A percentile compares a stretch with the other conserved stretches of the same genome.
Conservation (phyloP, 37 sponge, comb jelly and placozoan genomes). For the Bolinopsis microptera region DNA sequence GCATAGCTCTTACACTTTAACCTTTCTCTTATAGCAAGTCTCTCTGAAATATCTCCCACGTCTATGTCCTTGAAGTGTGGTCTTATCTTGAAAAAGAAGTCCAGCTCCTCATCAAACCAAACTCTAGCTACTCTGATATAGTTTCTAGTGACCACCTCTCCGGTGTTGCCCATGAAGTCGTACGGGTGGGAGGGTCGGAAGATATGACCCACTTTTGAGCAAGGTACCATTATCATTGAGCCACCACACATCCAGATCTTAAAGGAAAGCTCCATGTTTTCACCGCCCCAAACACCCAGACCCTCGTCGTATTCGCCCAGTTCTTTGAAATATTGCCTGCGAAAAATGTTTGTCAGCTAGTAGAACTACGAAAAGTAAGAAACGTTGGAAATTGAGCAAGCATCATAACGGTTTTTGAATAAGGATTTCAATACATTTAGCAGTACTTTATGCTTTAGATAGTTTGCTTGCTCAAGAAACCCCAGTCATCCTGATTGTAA, state of each 20-base stretch:
- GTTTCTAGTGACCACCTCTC: slow-evolving; percentile 36
- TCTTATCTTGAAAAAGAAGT: slow-evolving; percentile 51
- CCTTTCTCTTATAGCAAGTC: slow-evolving; percentile 19
- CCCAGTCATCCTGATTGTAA: too few relatives aligned
- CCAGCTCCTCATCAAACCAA: slow-evolving; percentile 64
- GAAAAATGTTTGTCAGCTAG: too few relatives aligned
- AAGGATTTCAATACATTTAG: too few relatives aligned
- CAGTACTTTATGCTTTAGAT: too few relatives aligned
- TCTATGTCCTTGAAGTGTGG: slow-evolving; percentile 34
- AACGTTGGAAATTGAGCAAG: too few relatives aligned
- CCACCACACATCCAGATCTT: slow-evolving; percentile 66
- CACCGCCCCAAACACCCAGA: slow-evolving; percentile 59
- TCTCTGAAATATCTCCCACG: slow-evolving; percentile 39
- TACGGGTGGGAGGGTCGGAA: slow-evolving; percentile 50
- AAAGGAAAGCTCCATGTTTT: slow-evolving; percentile 64
- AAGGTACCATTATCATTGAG: slow-evolving; percentile 13
- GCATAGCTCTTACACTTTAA: slow-evolving; percentile 44
- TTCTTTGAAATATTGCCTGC: slow-evolving; percentile 50
- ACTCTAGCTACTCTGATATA: slow-evolving; percentile 29
- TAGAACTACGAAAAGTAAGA: too few relatives aligned
- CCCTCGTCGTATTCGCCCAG: slow-evolving; percentile 64
- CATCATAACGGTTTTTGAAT: too few relatives aligned
- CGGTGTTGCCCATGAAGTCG: slow-evolving; percentile 63
- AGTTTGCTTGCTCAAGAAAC: too few relatives aligned
- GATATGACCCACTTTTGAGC: slow-evolving; percentile 55